A percentile compares a stretch with the other conserved stretches of the same genome.
Conservation (phyloP, 2,888 invertebrate genomes). For the Clepsis dumicolana region DNA sequence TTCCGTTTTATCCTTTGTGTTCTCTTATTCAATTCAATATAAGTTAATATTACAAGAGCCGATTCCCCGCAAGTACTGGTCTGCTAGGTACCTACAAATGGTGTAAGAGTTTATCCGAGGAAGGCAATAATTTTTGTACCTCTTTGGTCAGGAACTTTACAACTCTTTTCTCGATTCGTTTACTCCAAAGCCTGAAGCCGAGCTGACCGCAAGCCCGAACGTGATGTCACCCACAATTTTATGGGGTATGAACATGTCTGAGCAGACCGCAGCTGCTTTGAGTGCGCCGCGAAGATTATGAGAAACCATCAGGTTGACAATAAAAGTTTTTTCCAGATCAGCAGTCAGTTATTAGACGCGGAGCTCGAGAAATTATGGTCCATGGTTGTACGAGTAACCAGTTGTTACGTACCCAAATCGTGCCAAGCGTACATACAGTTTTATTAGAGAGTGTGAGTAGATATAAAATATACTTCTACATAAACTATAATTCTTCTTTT, state of each 20-base stretch:
- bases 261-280: slow-evolving; percentile 56
- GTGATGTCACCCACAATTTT: slow-evolving; percentile 57
- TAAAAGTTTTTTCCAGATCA: slow-evolving; percentile 20
- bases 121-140: no score
- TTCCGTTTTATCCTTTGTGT: no score
- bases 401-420: neutral
- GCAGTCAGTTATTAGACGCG: slow-evolving; percentile 2
- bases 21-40: no score
- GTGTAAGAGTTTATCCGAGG: no score
- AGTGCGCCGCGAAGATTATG: slow-evolving; percentile 61
- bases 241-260: slow-evolving; percentile 68
- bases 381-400: neutral
- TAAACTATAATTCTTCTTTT: no score
- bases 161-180: neutral
- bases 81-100: no score
- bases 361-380: slow-evolving; percentile 7
- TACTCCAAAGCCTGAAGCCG: neutral
- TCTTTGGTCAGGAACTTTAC: no score
- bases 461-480: no score
- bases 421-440: no score
- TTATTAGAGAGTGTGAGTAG: no score
- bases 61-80: no score
- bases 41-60: no score
- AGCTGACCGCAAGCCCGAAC: slow-evolving; percentile 32
- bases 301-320: slow-evolving; percentile 47